Evolutionary conservation across 2,797 vertebrate species (phyloP).

Genomic region (Triplophysa bombifrons): DNA sequence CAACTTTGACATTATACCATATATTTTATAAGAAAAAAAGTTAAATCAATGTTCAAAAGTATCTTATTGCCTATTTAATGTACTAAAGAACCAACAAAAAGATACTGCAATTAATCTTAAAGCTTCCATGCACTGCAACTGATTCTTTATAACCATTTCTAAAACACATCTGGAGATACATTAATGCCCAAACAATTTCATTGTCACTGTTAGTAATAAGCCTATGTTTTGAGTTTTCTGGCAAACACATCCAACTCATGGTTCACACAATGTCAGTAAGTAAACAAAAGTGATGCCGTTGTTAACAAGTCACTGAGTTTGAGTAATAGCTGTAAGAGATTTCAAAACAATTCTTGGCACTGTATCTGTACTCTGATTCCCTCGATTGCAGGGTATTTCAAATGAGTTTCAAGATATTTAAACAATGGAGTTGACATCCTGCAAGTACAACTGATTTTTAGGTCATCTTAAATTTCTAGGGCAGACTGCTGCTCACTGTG

Average conservation of each 20-base stretch:
- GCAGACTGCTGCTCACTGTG: neutral
- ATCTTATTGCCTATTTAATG: neutral
- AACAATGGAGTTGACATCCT: conserved; percentile 52
- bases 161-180: neutral
- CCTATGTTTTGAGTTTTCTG: neutral
- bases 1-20: neutral
- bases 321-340: conserved; percentile 40
- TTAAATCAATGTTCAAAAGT: neutral
- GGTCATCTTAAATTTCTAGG: conserved; percentile 58
- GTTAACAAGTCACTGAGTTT: conserved; percentile 48
- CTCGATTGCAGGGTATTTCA: conserved; percentile 66
- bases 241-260: conserved; percentile 23
- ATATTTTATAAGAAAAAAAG: neutral
- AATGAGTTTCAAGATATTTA: conserved; percentile 59
- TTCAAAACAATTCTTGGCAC: conserved; percentile 28
- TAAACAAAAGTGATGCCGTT: conserved; percentile 25
- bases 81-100: neutral
- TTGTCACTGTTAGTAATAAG: conserved; percentile 32
- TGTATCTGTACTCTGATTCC: conserved; percentile 37
- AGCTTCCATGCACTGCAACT: neutral
- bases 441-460: conserved; percentile 65
- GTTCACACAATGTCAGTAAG: conserved; percentile 4
- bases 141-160: conserved; percentile 1
- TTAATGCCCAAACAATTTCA: neutral
- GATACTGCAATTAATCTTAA: neutral